Conservation (phyloP, 2,797 vertebrate genomes). For the Adelosebastes latens region DNA sequence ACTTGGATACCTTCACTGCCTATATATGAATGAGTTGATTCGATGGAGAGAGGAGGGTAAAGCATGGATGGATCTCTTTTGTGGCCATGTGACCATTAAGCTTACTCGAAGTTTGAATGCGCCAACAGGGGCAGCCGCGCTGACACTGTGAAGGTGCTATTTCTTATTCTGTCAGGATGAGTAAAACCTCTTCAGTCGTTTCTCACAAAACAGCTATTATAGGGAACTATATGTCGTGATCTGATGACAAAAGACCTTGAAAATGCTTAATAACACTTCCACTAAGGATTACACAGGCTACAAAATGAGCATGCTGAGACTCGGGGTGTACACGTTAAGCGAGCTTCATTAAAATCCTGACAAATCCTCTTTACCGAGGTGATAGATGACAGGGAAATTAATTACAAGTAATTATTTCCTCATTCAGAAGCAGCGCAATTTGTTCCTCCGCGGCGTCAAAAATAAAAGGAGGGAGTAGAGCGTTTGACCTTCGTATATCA, state of each 20-base stretch:
- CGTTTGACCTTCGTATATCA: conserved; percentile 61
- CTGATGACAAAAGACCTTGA: conserved; percentile 11
- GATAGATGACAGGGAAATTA: conserved; percentile 60
- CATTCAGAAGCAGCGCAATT: conserved; percentile 53
- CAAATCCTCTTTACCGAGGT: conserved; percentile 39
- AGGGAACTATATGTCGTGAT: conserved; percentile 16
- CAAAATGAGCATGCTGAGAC: conserved; percentile 20
- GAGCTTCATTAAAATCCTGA: conserved; percentile 48
- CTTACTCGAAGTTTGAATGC: conserved; percentile 1
- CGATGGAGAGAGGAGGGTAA: neutral
- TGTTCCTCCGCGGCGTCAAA: conserved; percentile 45
- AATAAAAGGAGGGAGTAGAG: conserved; percentile 46
- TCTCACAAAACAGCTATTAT: conserved; percentile 25
- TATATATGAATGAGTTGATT: conserved; percentile 30
- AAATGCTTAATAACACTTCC: neutral
- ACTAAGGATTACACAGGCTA: conserved; percentile 1
- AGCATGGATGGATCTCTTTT: conserved; percentile 7
- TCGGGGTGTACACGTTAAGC: neutral
- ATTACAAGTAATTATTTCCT: conserved; percentile 65
- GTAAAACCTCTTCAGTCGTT: conserved; percentile 5
- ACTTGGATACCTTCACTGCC: conserved; percentile 25
- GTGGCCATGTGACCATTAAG: neutral
- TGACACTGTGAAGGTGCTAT: neutral
- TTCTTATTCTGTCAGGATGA: conserved; percentile 22
- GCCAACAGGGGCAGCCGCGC: neutral